Base-by-base conservation (phyloP, 1,140 invertebrate genomes). In the Anagrus nilaparvatae region DNA sequence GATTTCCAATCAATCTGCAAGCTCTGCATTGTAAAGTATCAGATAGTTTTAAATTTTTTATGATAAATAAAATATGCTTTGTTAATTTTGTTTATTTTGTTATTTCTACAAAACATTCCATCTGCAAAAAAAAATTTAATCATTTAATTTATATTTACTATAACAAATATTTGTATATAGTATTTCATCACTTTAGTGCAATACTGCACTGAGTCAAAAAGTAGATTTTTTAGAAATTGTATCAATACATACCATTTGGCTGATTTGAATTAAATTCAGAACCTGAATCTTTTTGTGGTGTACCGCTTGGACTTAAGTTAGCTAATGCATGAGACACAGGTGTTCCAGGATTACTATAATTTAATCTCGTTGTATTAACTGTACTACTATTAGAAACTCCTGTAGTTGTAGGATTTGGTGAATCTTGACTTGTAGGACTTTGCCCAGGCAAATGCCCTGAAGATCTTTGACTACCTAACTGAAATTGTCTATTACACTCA, bases 301-400 rank as follows among this genome's bases (percentile, higher is more conserved):
- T 50, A 28, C 61, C 65, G 21, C 61, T 61, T 4, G 65, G 63
- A 55, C 67, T 69, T 38, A 70, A 66, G 30, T 73, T 65, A 47
- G 75, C 71, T 3, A 77, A 71, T 14, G 75, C 60, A 56, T 78
- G 75, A 9, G 80, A 77, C 8, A 81, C 71, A 2, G 81, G 81
- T 9, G 81, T 83, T 10, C 79, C 75, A 1, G 80, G 79, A 62
- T 82, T 82, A 49, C 79, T 82, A 49, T 73, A 70, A 55, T 76
- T 77, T 14, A 73, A 55, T 40, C 69, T 59, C 29, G 72, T 67
- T 21, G 72, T 61, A n/a, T n/a, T n/a, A n/a, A n/a, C n/a, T n/a
- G n/a, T n/a, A 13, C 70, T 67, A 1, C 72, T 53, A 53, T 70
- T 54, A 19, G 37, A 40, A 9, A 50, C 54, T 33, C 44, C 46